Evolutionary conservation across 2,797 vertebrate species (phyloP).

Genomic region (Falco cherrug): DNA sequence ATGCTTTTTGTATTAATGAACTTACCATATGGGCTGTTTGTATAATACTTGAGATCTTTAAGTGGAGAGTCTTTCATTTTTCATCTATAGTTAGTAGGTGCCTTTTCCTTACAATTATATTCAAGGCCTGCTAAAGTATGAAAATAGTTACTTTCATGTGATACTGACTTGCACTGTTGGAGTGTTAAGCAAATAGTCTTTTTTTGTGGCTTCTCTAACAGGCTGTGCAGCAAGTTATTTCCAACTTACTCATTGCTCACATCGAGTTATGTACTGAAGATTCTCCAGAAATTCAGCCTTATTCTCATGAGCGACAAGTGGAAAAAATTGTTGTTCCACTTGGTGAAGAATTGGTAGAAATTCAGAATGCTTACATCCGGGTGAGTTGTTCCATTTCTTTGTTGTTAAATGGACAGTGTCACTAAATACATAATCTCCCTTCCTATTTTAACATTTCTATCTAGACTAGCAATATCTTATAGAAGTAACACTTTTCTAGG

Average conservation of each 20-base stretch:
- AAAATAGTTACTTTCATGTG: neutral
- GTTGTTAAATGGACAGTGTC: neutral
- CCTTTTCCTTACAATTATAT: neutral
- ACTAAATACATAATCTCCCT: neutral
- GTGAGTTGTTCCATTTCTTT: slow-evolving; percentile 71
- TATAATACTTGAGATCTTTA: neutral
- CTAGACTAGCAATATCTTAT: neutral
- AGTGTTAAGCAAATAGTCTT: neutral
- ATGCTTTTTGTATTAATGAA: neutral
- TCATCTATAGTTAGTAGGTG: accelerated
- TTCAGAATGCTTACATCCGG: slow-evolving; percentile 86
- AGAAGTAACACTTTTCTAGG: neutral
- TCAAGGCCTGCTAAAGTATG: neutral
- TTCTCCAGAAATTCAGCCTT: slow-evolving; percentile 89
- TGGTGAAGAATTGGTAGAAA: slow-evolving; percentile 80
- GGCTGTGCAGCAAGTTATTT: slow-evolving; percentile 95
- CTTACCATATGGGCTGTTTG: neutral
- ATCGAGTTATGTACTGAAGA: slow-evolving; percentile 94
- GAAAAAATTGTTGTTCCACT: slow-evolving; percentile 92
- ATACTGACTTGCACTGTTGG: neutral
- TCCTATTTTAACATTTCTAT: neutral
- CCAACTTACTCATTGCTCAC: slow-evolving; percentile 92
- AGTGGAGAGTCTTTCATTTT: neutral
- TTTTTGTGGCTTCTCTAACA: slow-evolving; percentile 36
- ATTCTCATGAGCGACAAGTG: slow-evolving; percentile 87